Percentiles rank a stretch among this genome's conserved stretches.
Conservation (phyloP, 2,888 invertebrate genomes). For the Athetis lepigone region DNA sequence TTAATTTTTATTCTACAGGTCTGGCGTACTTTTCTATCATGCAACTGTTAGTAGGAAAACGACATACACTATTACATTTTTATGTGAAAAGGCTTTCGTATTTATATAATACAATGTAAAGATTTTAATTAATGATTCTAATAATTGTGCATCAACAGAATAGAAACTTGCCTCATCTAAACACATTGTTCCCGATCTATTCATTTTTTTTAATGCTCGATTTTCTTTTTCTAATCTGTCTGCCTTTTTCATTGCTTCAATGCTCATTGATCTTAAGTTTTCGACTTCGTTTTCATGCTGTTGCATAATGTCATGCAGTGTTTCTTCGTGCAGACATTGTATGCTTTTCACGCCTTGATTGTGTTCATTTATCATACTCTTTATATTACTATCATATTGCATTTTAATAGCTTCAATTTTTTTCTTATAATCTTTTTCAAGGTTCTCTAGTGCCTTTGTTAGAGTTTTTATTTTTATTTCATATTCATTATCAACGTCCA, state of each 20-base stretch:
- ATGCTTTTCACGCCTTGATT: slow-evolving; percentile 89
- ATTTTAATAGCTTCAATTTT: slow-evolving; percentile 86
- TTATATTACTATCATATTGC: slow-evolving; percentile 89
- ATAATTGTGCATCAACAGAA: not conserved
- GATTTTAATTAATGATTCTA: not conserved
- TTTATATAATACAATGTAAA: too few species aligned
- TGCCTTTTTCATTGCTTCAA: slow-evolving; percentile 84
- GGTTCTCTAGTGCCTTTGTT: slow-evolving; percentile 76
- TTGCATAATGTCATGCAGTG: slow-evolving; percentile 84
- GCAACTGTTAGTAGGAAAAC: not conserved
- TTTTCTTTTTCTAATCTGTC: slow-evolving; percentile 85
- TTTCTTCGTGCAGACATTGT: slow-evolving; percentile 89
- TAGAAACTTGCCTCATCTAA: slow-evolving; percentile 72
- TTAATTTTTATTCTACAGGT: not conserved
- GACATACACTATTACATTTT: not conserved
- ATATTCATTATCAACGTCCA: slow-evolving; percentile 74
- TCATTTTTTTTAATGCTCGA: slow-evolving; percentile 73
- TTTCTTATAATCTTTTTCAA: slow-evolving; percentile 81
- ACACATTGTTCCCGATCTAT: slow-evolving; percentile 55
- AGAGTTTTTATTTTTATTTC: slow-evolving; percentile 77
- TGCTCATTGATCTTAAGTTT: slow-evolving; percentile 84
- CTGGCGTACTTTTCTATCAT: not conserved
- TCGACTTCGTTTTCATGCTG: slow-evolving; percentile 89
- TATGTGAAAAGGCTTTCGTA: not conserved
- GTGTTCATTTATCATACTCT: slow-evolving; percentile 88